A percentile compares a stretch with the other conserved stretches of the same genome.
Conservation (phyloP, 1,140 invertebrate genomes). For the Leptestheria dahalacensis region DNA sequence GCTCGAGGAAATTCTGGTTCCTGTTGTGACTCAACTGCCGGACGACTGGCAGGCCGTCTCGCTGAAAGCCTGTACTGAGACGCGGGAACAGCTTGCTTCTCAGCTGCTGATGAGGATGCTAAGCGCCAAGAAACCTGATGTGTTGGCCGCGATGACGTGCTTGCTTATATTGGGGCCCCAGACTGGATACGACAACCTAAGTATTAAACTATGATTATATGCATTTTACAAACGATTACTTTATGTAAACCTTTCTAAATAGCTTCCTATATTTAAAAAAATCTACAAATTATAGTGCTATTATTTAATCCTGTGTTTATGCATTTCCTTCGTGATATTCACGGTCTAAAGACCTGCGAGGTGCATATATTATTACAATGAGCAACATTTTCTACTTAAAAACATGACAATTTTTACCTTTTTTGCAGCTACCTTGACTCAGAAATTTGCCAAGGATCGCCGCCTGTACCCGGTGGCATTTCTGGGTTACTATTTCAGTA, state of each 20-base stretch:
- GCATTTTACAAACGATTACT: too few relatives aligned
- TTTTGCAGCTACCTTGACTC: background rate
- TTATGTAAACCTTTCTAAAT: too few relatives aligned
- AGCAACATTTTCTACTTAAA: too few relatives aligned
- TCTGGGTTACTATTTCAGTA: background rate
- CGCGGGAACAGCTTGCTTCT: background rate
- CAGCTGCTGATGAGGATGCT: background rate
- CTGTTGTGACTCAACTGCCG: background rate
- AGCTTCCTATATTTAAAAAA: too few relatives aligned
- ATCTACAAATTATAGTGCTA: too few relatives aligned
- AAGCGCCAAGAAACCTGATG: background rate
- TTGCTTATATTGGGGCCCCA: background rate
- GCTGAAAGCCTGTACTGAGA: background rate
- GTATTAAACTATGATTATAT: too few relatives aligned
- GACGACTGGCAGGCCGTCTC: background rate
- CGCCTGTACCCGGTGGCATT: background rate
- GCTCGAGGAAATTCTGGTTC: background rate
- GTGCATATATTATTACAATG: too few relatives aligned
- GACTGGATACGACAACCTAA: background rate
- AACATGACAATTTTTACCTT: too few relatives aligned
- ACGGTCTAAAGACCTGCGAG: too few relatives aligned
- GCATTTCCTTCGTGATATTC: too few relatives aligned
- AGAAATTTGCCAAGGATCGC: background rate
- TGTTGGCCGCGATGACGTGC: background rate
- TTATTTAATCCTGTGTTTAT: too few relatives aligned